A percentile compares a stretch with the other conserved stretches of the same genome.
These are phyloP conservation scores for Epinotia bilunana DNA, from an alignment of 2,888 invertebrate genomes.

Conservation along the genomic window DNA sequence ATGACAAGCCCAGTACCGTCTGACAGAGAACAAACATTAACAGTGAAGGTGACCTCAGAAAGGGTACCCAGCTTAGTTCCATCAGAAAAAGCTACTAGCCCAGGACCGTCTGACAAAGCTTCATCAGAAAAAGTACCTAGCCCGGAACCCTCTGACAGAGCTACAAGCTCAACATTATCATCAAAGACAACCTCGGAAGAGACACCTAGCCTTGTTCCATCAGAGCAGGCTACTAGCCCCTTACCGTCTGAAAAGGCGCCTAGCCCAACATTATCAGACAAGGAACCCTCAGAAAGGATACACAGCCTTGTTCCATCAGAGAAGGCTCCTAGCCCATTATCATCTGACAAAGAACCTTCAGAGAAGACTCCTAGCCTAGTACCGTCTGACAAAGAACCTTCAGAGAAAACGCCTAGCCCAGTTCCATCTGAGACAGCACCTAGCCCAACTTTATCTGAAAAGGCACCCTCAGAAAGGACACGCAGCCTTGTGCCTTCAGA, in stretches of 20 bases:
- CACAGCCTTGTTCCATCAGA: slow-evolving; percentile 25
- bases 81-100: slow-evolving; percentile 12
- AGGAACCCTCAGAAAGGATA: slow-evolving; percentile 9
- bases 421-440: slow-evolving; percentile 1
- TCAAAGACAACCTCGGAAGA: slow-evolving; percentile 2
- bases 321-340: slow-evolving; percentile 34
- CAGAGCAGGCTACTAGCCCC: slow-evolving; percentile 18
- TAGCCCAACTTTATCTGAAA: background rate
- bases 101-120: slow-evolving; percentile 1
- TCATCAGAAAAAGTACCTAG: slow-evolving; percentile 1
- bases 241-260: slow-evolving; percentile 10
- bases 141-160: background rate
- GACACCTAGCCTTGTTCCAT: slow-evolving; percentile 11
- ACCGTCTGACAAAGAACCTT: slow-evolving; percentile 42
- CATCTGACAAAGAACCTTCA: slow-evolving; percentile 14
- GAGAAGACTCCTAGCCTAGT: slow-evolving; percentile 25
- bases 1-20: slow-evolving; percentile 27
- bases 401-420: slow-evolving; percentile 37
- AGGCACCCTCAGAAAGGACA: background rate
- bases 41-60: background rate
- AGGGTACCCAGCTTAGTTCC: background rate
- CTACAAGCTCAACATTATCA: background rate
- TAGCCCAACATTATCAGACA: background rate
- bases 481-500: background rate
- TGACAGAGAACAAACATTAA: background rate